Base-by-base conservation (phyloP, 2,113 vertebrate species). In the Menura novaehollandiae region DNA sequence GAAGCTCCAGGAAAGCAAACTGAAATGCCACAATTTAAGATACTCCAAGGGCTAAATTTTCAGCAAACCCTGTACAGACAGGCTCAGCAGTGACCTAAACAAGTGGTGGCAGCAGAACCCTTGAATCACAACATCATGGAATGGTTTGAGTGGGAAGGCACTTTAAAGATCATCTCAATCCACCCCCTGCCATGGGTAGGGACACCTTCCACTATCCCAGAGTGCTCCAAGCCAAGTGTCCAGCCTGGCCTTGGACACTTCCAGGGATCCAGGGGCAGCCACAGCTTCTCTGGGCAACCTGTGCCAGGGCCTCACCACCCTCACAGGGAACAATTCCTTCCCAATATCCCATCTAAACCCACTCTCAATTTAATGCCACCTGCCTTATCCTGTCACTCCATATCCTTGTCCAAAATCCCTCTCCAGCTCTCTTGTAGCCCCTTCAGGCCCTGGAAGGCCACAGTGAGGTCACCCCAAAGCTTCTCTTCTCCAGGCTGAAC, bases 371-470 rank as follows among this genome's bases (percentile, higher is more conserved):
- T 37, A 9, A 39, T 19, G 21, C 27, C 46, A 68, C 15, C 33
- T 52, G 26, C 37, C 41, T n/a, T 16, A 24, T 64, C 66, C 86
- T 80, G 67, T 10, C 43, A 0, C 17, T 64, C 67, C 32, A 49
- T 2, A 9, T 2, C n/a, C 68, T 10, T 81, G 22, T 37, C 35
- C 49, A 0, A 1, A 64, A 58, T 79, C 30, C 0, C 30, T 51
- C 68, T 59, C 59, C 68, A 74, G 0, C 7, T 44, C 0, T 30
- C 68, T 33, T 15, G 9, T 0, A 39, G 27, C 16, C 1, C 37
- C 33, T 33, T 60, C 39, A 75, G 33, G 52, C 0, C 2, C 86
- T 81, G 33, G 0, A 67, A 52, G 37, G 69, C 2, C 44, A 11
- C 83, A 26, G 0, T 21, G 8, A 16, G 3, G 0, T 75, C 10